phyloP scores from a whole-genome alignment of 2,113 vertebrate species.

The Phylloscopus trochilus region DNA sequence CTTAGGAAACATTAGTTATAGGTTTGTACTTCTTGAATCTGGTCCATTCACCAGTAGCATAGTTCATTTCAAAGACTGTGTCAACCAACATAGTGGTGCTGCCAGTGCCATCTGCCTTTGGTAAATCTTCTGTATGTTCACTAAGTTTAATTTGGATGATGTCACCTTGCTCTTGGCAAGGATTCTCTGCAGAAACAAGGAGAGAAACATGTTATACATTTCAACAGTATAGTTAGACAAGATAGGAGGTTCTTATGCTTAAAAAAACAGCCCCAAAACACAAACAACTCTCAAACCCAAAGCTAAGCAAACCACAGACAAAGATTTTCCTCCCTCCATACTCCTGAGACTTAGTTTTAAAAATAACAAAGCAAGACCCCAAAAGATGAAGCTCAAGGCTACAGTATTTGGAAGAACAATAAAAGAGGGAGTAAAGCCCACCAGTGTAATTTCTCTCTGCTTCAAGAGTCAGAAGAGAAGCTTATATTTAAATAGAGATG shows the following conservation, averaged over 20 bases:
- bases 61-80: conserved; percentile 99
- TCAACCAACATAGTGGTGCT: conserved; percentile 99
- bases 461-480: neutral
- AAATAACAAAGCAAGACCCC: neutral
- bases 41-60: conserved; percentile 98
- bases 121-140: conserved; percentile 93
- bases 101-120: conserved; percentile 94
- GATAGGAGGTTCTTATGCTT: neutral
- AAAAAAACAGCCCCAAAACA: neutral
- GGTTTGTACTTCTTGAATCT: conserved; percentile 99
- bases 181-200: conserved; percentile 86
- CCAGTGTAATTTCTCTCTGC: neutral
- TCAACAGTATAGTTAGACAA: neutral
- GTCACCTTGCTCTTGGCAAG: conserved; percentile 97
- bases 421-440: neutral
- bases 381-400: neutral
- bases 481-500: neutral
- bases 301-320: neutral
- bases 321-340: neutral
- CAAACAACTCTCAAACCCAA: neutral
- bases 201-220: neutral
- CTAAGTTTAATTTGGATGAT: conserved; percentile 99
- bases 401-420: neutral
- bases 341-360: neutral
- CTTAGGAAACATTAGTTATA: conserved; percentile 92